Conservation (phyloP, 2,888 invertebrate species). For the Hylaea fasciaria region DNA sequence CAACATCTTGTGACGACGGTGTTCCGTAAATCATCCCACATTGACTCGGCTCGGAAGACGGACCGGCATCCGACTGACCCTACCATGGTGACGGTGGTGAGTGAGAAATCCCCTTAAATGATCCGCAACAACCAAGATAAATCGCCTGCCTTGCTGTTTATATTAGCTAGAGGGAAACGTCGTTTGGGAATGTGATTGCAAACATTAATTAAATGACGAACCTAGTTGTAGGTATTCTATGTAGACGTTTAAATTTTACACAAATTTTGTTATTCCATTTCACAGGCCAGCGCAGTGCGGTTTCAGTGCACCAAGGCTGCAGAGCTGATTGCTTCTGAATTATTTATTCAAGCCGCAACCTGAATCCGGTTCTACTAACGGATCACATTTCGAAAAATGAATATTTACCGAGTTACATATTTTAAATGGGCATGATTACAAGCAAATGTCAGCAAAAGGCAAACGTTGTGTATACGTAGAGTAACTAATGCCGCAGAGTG, state of each 20-base stretch:
- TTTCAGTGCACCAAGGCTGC: background rate
- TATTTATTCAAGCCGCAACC: conserved; percentile 17
- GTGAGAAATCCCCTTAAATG: conserved; percentile 11
- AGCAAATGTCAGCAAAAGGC: too few relatives aligned
- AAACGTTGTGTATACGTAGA: too few relatives aligned
- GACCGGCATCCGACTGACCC: background rate
- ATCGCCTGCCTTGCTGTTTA: background rate
- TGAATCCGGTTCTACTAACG: conserved; percentile 6
- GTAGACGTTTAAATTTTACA: too few relatives aligned
- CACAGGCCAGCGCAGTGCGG: conserved; percentile 14
- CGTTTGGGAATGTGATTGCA: background rate
- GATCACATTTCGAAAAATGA: too few relatives aligned
- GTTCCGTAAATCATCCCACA: conserved; percentile 11
- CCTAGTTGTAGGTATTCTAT: too few relatives aligned
- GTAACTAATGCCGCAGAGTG: too few relatives aligned
- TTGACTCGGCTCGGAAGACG: conserved; percentile 1
- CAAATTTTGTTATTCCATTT: too few relatives aligned
- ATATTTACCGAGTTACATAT: too few relatives aligned
- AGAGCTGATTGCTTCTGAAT: conserved; percentile 20
- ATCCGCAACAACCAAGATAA: conserved; percentile 5
- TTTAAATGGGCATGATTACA: too few relatives aligned
- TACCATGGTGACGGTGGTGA: conserved; percentile 1
- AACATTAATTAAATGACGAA: too few relatives aligned
- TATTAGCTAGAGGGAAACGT: background rate
- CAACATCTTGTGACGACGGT: conserved; percentile 7